Evolutionary conservation across 2,888 invertebrate species (phyloP).

Genomic region (Halictus ligatus): DNA sequence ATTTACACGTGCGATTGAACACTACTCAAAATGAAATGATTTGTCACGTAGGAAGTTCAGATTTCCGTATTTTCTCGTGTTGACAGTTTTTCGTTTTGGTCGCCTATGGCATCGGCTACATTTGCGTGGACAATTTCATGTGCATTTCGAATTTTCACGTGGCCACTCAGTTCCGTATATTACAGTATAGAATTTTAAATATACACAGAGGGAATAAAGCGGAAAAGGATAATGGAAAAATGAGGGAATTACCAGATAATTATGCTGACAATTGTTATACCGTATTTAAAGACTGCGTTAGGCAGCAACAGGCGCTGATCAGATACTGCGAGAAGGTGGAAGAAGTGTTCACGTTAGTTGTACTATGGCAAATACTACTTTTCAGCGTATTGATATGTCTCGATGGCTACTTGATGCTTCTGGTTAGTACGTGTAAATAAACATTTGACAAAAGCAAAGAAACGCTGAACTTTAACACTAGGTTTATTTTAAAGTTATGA

Average conservation of each 20-base stretch:
- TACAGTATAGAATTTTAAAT: neutral
- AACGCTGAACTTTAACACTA: too few species aligned
- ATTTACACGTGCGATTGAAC: neutral
- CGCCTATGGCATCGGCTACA: neutral
- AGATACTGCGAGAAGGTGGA: neutral
- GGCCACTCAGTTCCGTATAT: constrained; percentile 13
- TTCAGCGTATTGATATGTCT: constrained; percentile 5
- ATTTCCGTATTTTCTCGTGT: neutral
- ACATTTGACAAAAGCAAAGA: neutral
- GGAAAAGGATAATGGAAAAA: neutral
- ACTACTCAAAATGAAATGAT: neutral
- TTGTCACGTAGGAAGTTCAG: neutral
- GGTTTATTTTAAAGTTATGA: too few species aligned
- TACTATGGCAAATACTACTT: neutral
- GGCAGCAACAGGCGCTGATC: neutral
- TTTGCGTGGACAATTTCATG: constrained; percentile 8
- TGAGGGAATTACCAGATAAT: too few species aligned
- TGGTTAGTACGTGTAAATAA: neutral
- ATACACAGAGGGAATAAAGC: neutral
- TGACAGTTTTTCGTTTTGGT: neutral
- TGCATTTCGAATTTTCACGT: neutral
- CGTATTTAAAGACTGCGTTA: neutral
- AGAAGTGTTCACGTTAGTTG: neutral
- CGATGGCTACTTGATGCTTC: neutral
- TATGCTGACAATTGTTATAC: neutral